Evolutionary conservation across 2,797 vertebrate genomes (phyloP), one percentile per base, ranked within the genome.

Genomic region (Parotocinclus haroldoi): DNA sequence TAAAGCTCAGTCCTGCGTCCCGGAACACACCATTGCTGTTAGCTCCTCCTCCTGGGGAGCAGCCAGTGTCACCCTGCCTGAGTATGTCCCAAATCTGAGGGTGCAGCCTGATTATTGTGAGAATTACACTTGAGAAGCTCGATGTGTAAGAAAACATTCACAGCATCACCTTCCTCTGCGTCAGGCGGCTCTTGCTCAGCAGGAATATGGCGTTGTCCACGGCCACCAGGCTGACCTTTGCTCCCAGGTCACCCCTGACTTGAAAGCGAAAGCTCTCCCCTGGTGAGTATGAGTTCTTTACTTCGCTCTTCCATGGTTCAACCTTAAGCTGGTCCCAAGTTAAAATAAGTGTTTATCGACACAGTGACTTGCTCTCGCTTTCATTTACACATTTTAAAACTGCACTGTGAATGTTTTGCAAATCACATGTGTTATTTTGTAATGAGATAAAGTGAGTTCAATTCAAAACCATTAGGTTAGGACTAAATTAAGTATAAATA

Each of bases 141-240:
- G 27, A 27, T 27, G 27, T 27, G 5, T 27, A 27, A 27, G 27
- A 27, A 27, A 27, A 27, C 27, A 27, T 27, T 27, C 27, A 27
- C 27, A 27, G 27, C 40, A 7, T 79, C 27, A 91, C 91, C 90
- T 93, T 93, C 9, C 64, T 84, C 81, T 93, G 93, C 1, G 91
- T 91, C 14, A 93, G 85, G 66, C 84, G 85, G 27, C 86, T 82
- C 66, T 78, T 85, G 69, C 82, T 92, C 57, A 95, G 83, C 37
- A 89, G 77, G 56, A 83, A 92, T 54, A 93, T 76, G 0, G 91
- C 84, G n/a, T 93, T 93, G 83, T 94, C 91, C 81, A 93, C 86
- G 0, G 86, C 90, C 38, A 92, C 86, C 74, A 95, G 82, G 75
- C 85, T 85, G 74, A 93, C 88, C 14, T 71, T 87, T 49, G 92